Conservation (phyloP, 2,113 vertebrate species). For the Dipodomys ordii region DNA sequence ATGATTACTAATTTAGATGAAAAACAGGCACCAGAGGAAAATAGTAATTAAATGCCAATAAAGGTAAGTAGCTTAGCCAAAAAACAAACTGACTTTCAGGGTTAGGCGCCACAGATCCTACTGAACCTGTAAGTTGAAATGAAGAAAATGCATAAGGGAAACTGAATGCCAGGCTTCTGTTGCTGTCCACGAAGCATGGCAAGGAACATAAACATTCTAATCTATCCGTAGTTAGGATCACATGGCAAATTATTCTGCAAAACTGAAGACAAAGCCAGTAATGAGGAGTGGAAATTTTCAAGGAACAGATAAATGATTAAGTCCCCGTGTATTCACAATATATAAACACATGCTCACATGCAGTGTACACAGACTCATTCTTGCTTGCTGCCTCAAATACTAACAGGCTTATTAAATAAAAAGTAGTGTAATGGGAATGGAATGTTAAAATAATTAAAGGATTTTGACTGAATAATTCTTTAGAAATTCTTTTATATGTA, state of each 20-base stretch:
- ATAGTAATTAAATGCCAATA: constrained; percentile 80
- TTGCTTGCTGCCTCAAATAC: background rate
- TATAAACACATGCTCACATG: background rate
- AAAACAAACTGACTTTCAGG: constrained; percentile 70
- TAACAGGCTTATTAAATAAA: constrained; percentile 29
- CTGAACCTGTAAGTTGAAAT: constrained; percentile 23
- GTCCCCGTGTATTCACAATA: background rate
- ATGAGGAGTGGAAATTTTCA: background rate
- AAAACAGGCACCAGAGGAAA: constrained; percentile 70
- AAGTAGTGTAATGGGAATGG: constrained; percentile 5
- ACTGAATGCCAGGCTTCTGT: background rate
- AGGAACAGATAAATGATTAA: background rate
- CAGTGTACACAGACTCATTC: background rate
- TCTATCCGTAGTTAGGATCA: constrained; percentile 19
- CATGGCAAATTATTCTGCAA: constrained; percentile 28
- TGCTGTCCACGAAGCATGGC: background rate
- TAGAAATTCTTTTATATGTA: constrained; percentile 30
- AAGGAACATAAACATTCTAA: constrained; percentile 16
- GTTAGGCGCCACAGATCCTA: constrained; percentile 58
- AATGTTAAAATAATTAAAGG: constrained; percentile 49
- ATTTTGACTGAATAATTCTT: constrained; percentile 45
- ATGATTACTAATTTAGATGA: constrained; percentile 73
- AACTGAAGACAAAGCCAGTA: background rate
- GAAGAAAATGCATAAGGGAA: constrained; percentile 10
- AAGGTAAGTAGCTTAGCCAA: constrained; percentile 68